Conservation (phyloP, 2,113 vertebrate species). For the Seriola aureovittata region DNA sequence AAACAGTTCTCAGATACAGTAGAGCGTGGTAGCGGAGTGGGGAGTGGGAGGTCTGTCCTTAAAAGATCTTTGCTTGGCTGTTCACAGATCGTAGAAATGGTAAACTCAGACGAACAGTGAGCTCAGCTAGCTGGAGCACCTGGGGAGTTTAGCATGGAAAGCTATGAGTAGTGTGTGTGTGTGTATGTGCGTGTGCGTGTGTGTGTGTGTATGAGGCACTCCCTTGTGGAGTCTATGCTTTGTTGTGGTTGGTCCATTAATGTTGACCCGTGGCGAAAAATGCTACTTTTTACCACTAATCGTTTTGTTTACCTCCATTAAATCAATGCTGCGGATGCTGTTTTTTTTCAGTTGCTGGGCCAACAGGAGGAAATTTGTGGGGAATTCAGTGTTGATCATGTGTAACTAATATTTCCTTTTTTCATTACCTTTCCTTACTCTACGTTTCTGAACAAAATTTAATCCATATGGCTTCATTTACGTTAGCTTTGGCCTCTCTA, state of each 20-base stretch:
- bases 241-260: constrained; percentile 62
- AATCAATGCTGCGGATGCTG: constrained; percentile 33
- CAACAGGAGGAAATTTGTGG: constrained; percentile 2
- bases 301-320: constrained; percentile 69
- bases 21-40: neutral
- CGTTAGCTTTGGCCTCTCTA: neutral
- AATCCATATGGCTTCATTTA: neutral
- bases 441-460: constrained; percentile 5
- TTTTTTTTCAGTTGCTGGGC: neutral
- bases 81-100: neutral
- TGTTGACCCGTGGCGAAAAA: constrained; percentile 50
- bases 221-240: constrained; percentile 33
- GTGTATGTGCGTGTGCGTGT: neutral
- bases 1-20: constrained; percentile 3
- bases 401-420: constrained; percentile 11
- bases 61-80: neutral
- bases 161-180: neutral
- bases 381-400: neutral
- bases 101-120: neutral
- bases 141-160: neutral
- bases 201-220: constrained; percentile 14
- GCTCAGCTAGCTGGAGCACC: neutral
- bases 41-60: constrained; percentile 8
- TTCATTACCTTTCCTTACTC: neutral
- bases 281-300: constrained; percentile 59